Evolutionary conservation across 2,113 vertebrate species (phyloP), one percentile per base, ranked within the genome.

Genomic region (Cheirogaleus medius): DNA sequence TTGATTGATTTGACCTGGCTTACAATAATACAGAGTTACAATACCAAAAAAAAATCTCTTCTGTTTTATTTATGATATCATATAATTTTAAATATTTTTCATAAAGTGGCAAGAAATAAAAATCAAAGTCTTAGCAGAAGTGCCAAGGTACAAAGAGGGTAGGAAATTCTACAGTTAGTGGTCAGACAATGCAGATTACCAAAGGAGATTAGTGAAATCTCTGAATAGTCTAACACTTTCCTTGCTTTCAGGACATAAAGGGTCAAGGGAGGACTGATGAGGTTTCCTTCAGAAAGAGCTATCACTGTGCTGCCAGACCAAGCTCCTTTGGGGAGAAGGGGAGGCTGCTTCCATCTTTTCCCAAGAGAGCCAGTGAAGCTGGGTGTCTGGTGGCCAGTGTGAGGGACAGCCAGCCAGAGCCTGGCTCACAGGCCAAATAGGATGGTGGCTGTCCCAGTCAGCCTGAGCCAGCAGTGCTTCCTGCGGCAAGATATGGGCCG

Each of bases 401-500:
- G 52, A 84, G 17, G 6, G 2, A 47, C 6, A 91, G 9, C 14
- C 15, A 12, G 20, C 8, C 21, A 34, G 44, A 54, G 17, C 8
- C 29, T 9, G 11, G 42, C 17, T 54, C 71, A 71, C 9, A 52
- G 34, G 15, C 25, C 83, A 29, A 80, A 29, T 66, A 64, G 21
- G 25, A 74, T 0, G 12, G 12, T n/a, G 29, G n/a, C 54, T 0
- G 0, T 8, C 20, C 10, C 0, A 4, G 25, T 42, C 8, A 27
- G 18, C 17, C 77, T 54, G 12, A 6, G 78, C 15, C 32, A 69
- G 11, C 2, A 3, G 32, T 27, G 17, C n/a, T 20, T 69, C n/a
- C 34, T 73, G 9, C 23, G 44, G 6, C 18, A 37, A 94, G 27
- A 56, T 8, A 13, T 4, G 32, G 7, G 21, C 29, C 5, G n/a